Evolutionary conservation across 2,113 vertebrate genomes (phyloP).

Genomic region (Microtus ochrogaster): DNA sequence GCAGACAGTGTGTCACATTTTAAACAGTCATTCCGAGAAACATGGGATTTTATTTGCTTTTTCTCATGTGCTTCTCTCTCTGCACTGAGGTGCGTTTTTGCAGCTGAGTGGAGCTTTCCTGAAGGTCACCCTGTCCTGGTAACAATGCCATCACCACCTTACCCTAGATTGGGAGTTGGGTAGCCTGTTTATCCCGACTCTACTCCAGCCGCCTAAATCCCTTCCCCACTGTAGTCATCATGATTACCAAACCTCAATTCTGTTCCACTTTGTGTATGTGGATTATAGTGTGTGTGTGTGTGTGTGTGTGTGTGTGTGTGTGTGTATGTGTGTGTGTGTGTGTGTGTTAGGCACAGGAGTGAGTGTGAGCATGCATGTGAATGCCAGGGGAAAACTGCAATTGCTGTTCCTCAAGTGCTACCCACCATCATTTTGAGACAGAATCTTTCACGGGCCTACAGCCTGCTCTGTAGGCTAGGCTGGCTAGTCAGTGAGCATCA

Average conservation of each 20-base stretch:
- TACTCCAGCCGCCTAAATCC: neutral
- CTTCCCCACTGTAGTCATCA: neutral
- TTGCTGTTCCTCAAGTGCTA: neutral
- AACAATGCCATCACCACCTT: accelerated
- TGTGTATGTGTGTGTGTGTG: too few species aligned
- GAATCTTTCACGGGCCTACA: neutral
- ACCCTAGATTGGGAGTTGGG: too few species aligned
- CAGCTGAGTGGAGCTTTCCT: neutral
- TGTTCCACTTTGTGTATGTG: neutral
- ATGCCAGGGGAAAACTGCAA: neutral
- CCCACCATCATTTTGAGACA: neutral
- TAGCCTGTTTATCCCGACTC: neutral
- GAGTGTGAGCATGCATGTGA: neutral
- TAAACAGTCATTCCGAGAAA: neutral
- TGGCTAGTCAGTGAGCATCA: neutral
- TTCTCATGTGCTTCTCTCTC: neutral
- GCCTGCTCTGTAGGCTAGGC: neutral
- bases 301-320: too few species aligned
- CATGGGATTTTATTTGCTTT: neutral
- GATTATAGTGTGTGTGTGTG: neutral
- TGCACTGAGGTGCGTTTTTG: neutral
- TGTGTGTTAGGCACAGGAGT: neutral
- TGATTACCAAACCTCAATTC: neutral
- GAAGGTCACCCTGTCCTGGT: neutral
- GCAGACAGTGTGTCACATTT: neutral